Base-by-base conservation (phyloP, 2,888 invertebrate genomes). In the Mayetiola destructor region DNA sequence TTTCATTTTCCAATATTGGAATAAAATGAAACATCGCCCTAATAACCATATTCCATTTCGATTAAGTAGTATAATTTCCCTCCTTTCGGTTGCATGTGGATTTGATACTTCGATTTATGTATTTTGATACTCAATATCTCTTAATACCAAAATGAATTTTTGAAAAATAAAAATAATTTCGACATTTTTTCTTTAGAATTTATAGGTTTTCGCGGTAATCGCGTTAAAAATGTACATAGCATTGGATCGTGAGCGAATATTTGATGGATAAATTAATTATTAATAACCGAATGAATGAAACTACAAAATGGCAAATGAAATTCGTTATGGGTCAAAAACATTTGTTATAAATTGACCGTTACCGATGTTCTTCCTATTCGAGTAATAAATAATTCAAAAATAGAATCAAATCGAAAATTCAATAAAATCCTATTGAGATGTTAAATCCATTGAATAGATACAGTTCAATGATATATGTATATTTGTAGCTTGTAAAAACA, bases 381-480 rank as follows among this genome's bases (percentile, higher is more conserved):
- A 23, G 16, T n/a, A n/a, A 12, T 48, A 48, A 48, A 48, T 48
- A 27, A 48, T 48, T 48, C 48, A 48, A 14, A 16, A 27, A 4
- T 5, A 27, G n/a, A 48, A 48, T 48, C 27, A 48, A 27, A 48
- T 48, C 14, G 27, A 9, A 48, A 48, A 48, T 48, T 48, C 48
- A 48, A 48, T 48, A 48, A 48, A n/a, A 48, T 48, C 27, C 48
- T 6, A 48, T 48, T 27, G 48, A 48, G 48, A 48, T 48, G 48
- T 48, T 48, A 23, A 27, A 48, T n/a, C n/a, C n/a, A 27, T 48
- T 16, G 27, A 48, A 4, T 3, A 14, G 16, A 27, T 27, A n/a
- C n/a, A n/a, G n/a, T 27, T 48, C 48, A 48, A 48, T 48, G 48
- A 16, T 9, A 39, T n/a, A 4, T 10, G 18, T 3, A 39, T 20